Evolutionary conservation across 2,113 vertebrate genomes (phyloP), one percentile per base, ranked within the genome.

Genomic region (Gila orcuttii): DNA sequence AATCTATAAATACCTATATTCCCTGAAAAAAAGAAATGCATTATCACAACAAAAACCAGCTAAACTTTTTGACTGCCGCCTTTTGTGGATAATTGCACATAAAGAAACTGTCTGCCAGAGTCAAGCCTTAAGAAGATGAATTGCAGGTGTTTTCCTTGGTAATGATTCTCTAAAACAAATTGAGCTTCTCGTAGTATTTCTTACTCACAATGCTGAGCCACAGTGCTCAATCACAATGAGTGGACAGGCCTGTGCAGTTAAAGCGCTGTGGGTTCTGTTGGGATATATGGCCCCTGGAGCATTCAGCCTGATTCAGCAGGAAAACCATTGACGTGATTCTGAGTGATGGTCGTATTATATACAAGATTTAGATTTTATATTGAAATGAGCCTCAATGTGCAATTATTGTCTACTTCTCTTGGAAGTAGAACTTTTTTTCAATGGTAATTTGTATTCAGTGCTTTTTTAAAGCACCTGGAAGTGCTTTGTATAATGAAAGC

Each of bases 111-210:
- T 47, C 76, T 59, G 11, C 60, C 19, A n/a, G 23, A 79, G 47
- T 57, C 77, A 36, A 57, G 9, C 12, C 59, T 87, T 64, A 85
- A 42, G 28, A 62, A 69, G 71, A 88, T 57, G 5, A 52, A 82
- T 82, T 42, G 31, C 59, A 71, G 75, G 47, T 2, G 52, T 82
- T 79, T 81, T 78, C 62, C 23, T 23, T 13, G 21, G 47, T 81
- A 28, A 82, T 84, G 69, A 68, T 59, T 87, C 71, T 82, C 33
- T 52, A 64, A 60, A 75, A 64, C 77, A 75, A 45, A 78, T 47
- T 59, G 36, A 71, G 68, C 1, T 66, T 15, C 76, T 76, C 36
- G 10, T 9, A 45, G 47, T 50, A 23, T 78, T 50, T 87, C 76
- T 42, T 59, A 39, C 17, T 57, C 57, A 45, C 33, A 52, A n/a